Evolutionary conservation across 2,888 invertebrate genomes (phyloP).

Genomic region (Phymatocera aterrima): DNA sequence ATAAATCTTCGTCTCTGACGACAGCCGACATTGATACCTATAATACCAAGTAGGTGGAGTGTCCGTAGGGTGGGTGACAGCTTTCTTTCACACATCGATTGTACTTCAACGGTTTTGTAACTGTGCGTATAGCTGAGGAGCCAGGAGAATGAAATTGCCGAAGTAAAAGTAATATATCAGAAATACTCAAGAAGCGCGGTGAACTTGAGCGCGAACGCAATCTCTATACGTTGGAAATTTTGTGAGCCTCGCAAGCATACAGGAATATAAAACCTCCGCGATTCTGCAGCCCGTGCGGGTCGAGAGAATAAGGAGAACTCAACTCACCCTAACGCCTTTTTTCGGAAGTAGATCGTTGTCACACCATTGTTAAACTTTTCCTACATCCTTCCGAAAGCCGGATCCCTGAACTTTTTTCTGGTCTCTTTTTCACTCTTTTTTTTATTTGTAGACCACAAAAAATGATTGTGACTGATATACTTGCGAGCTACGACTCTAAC

Average conservation of each 20-base stretch:
- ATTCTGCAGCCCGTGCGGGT: neutral
- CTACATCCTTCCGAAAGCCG: constrained; percentile 16
- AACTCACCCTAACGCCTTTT: neutral
- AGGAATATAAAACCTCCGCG: neutral
- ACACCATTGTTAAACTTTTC: constrained; percentile 41
- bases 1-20: neutral
- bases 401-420: neutral
- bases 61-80: neutral
- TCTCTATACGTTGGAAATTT: constrained; percentile 34
- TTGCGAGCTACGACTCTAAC: constrained; percentile 2
- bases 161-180: constrained; percentile 27
- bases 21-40: neutral
- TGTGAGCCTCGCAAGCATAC: constrained; percentile 11
- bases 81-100: constrained; percentile 15
- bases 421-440: neutral
- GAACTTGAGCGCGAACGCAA: constrained; percentile 37
- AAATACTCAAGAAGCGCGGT: constrained; percentile 35
- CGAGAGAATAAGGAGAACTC: constrained; percentile 9
- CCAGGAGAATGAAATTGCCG: constrained; percentile 17
- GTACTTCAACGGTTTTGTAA: constrained; percentile 20
- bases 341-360: constrained; percentile 25
- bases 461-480: constrained; percentile 8
- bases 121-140: neutral
- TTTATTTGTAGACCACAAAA: neutral
- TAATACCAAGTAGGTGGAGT: neutral